Percentiles rank a stretch among this genome's conserved stretches.
Evolutionary conservation across 2,888 invertebrate genomes (phyloP).

Genomic region (Drosophila infuscata): DNA sequence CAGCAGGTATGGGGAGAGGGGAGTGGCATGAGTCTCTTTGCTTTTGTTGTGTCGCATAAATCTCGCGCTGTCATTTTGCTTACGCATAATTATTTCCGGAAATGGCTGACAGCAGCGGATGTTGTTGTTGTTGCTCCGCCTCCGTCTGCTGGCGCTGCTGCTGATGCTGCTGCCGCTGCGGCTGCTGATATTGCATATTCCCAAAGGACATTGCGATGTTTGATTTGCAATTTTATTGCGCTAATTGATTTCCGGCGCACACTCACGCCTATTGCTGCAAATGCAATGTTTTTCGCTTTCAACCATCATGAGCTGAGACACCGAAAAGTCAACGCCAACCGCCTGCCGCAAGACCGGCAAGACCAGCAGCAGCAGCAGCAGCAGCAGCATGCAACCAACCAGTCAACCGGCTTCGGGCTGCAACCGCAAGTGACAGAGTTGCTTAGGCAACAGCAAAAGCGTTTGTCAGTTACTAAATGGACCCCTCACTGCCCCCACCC

Average conservation of each 20-base stretch:
- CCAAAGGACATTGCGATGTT: constrained; percentile 65
- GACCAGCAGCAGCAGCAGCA: background rate
- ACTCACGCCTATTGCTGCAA: constrained; percentile 1
- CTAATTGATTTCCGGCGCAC: constrained; percentile 72
- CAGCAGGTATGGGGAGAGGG: background rate
- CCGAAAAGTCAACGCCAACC: constrained; percentile 23
- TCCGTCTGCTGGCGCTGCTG: constrained; percentile 1
- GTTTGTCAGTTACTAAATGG: constrained; percentile 62
- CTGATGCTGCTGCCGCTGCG: constrained; percentile 22
- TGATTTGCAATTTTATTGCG: constrained; percentile 71
- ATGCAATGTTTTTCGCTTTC: constrained; percentile 5
- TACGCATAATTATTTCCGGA: constrained; percentile 76
- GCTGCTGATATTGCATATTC: constrained; percentile 61
- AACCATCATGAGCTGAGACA: constrained; percentile 14
- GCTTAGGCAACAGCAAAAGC: constrained; percentile 64
- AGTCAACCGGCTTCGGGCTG: constrained; percentile 14
- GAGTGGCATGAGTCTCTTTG: constrained; percentile 11
- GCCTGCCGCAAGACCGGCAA: constrained; percentile 8
- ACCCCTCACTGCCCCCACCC: constrained; percentile 10
- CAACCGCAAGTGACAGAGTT: constrained; percentile 76
- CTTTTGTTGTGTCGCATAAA: constrained; percentile 53
- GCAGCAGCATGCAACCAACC: constrained; percentile 13
- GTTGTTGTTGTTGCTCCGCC: constrained; percentile 48
- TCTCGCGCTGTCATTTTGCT: constrained; percentile 66
- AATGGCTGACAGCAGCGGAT: constrained; percentile 74